phyloP scores from a whole-genome alignment of 2,888 invertebrate genomes.

The Halocaridina rubra region DNA sequence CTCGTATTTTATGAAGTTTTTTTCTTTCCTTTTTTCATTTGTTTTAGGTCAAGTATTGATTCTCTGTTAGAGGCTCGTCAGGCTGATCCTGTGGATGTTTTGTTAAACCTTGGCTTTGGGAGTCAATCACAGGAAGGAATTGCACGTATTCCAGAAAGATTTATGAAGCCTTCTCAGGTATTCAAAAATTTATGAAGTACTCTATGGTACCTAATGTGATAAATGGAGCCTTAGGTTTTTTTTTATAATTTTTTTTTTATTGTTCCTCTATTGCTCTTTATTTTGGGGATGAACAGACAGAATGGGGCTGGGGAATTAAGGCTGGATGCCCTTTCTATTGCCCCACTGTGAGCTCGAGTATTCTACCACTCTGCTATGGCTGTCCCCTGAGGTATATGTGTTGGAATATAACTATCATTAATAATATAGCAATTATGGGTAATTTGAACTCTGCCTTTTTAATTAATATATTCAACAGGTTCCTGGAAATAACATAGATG shows the following conservation, averaged over 20 bases:
- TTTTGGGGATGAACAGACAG: neutral
- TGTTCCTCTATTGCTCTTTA: neutral
- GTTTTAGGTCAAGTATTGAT: constrained; percentile 78
- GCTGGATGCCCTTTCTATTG: no score
- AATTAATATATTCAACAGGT: constrained; percentile 70
- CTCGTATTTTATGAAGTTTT: no score
- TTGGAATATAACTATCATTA: no score
- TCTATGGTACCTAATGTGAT: no score
- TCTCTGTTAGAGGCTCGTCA: constrained; percentile 84
- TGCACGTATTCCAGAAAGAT: constrained; percentile 81
- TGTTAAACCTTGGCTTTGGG: constrained; percentile 75
- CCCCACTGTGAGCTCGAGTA: no score
- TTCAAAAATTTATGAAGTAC: no score
- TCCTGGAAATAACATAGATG: constrained; percentile 80
- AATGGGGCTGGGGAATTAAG: no score
- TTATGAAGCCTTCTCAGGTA: constrained; percentile 84
- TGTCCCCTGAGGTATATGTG: no score
- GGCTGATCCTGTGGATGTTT: constrained; percentile 89
- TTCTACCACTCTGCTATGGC: neutral
- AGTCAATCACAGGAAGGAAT: constrained; percentile 66
- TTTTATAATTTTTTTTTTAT: neutral
- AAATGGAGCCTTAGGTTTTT: neutral
- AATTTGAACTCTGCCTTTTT: no score
- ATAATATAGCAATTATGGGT: no score
- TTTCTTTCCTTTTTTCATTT: neutral